phyloP scores from a whole-genome alignment of 2,113 vertebrate species.

The Peromyscus maniculatus region DNA sequence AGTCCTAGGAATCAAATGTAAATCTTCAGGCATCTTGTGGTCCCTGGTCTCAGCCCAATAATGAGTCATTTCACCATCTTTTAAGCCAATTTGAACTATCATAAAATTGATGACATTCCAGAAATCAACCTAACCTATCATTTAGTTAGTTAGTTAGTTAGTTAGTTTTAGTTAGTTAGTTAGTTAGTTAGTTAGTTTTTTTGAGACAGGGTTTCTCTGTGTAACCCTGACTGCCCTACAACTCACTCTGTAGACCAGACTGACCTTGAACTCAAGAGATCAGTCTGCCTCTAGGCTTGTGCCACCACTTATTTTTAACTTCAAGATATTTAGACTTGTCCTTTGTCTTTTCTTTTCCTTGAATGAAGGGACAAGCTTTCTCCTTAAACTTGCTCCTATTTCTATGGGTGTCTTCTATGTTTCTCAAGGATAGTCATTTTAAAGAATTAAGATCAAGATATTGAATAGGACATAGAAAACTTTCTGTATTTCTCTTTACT shows the following conservation, averaged over 20 bases:
- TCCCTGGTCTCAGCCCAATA: neutral
- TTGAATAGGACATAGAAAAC: neutral
- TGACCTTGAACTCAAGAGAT: neutral
- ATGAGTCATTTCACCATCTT: neutral
- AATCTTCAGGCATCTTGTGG: neutral
- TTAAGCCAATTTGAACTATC: neutral
- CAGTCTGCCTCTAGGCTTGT: neutral
- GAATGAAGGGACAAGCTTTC: neutral
- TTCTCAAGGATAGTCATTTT: neutral
- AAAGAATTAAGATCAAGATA: neutral
- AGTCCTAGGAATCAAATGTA: neutral
- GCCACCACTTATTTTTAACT: neutral
- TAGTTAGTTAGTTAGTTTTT: neutral
- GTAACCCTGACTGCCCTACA: neutral
- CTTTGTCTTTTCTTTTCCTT: neutral
- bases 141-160: neutral
- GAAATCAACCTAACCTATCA: conserved; percentile 2
- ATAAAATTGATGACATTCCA: neutral
- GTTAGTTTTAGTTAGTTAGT: neutral
- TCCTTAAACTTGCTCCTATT: neutral
- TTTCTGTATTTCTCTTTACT: neutral
- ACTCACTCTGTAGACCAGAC: neutral
- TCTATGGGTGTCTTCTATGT: neutral
- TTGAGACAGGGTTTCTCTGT: neutral
- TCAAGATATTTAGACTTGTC: neutral